phyloP scores from a whole-genome alignment of 2,797 vertebrate genomes.

The Oryzias sinensis region DNA sequence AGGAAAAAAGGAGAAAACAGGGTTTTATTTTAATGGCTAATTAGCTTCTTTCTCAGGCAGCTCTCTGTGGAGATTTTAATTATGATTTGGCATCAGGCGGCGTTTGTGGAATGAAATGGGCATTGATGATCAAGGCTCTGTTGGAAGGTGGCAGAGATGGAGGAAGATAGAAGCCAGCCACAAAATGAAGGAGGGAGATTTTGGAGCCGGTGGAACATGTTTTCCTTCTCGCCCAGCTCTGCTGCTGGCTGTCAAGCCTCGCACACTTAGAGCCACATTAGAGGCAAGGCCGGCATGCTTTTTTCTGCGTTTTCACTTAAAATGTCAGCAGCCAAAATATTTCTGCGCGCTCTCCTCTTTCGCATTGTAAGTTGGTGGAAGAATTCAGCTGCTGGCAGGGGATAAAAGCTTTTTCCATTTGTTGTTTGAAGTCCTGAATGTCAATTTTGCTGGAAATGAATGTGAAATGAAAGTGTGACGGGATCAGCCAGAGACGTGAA shows the following conservation, averaged over 20 bases:
- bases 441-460: conserved; percentile 17
- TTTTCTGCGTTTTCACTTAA: conserved; percentile 17
- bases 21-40: conserved; percentile 48
- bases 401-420: conserved; percentile 22
- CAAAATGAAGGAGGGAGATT: conserved; percentile 38
- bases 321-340: conserved; percentile 23
- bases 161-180: conserved; percentile 41
- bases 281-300: conserved; percentile 2
- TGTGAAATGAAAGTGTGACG: conserved; percentile 3
- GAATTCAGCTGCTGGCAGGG: conserved; percentile 7
- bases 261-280: conserved; percentile 7
- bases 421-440: conserved; percentile 20
- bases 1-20: conserved; percentile 20
- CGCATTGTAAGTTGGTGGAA: conserved; percentile 13
- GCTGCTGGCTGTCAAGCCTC: conserved; percentile 31
- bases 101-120: conserved; percentile 68
- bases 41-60: conserved; percentile 58
- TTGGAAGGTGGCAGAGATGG: conserved; percentile 58
- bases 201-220: conserved; percentile 32
- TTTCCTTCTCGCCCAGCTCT: conserved; percentile 38
- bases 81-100: conserved; percentile 72
- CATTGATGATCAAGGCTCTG: conserved; percentile 61
- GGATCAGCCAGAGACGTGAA: background rate
- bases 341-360: conserved; percentile 12
- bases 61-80: conserved; percentile 77